Evolutionary conservation across 2,113 vertebrate genomes (phyloP).

Genomic region (Elachura formosa): DNA sequence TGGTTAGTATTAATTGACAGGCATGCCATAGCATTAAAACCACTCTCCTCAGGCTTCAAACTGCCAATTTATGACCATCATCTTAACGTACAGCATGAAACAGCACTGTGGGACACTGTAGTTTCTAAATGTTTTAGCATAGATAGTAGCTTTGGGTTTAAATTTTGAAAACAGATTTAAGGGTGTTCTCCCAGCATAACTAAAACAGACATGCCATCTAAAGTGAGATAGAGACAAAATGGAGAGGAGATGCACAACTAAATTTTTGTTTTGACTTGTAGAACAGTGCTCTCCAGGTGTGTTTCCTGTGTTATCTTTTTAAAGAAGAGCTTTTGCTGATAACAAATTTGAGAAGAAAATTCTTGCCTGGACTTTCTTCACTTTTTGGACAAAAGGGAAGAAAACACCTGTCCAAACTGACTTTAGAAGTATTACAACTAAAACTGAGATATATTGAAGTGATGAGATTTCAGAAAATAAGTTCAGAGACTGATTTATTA

Average conservation of each 20-base stretch:
- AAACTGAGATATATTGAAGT: background rate
- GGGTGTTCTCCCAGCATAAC: background rate
- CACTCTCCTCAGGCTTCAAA: background rate
- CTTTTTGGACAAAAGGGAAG: background rate
- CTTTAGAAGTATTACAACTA: too few relatives aligned
- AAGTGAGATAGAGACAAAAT: background rate
- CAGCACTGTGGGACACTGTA: background rate
- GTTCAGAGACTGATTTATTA: background rate
- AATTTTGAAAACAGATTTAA: background rate
- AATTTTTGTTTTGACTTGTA: background rate
- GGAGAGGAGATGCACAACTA: background rate
- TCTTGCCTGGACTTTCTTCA: background rate
- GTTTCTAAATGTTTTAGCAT: background rate
- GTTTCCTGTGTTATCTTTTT: background rate
- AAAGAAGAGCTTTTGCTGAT: background rate
- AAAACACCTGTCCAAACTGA: background rate
- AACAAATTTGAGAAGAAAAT: background rate
- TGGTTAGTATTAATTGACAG: background rate
- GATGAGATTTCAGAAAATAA: background rate
- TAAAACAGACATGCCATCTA: background rate
- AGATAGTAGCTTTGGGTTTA: background rate
- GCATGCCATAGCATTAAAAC: background rate
- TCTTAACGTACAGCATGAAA: background rate
- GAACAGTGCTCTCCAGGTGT: background rate
- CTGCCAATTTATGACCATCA: background rate